phyloP scores from a whole-genome alignment of 2,113 vertebrate genomes.

The Ranitomeya imitator region DNA sequence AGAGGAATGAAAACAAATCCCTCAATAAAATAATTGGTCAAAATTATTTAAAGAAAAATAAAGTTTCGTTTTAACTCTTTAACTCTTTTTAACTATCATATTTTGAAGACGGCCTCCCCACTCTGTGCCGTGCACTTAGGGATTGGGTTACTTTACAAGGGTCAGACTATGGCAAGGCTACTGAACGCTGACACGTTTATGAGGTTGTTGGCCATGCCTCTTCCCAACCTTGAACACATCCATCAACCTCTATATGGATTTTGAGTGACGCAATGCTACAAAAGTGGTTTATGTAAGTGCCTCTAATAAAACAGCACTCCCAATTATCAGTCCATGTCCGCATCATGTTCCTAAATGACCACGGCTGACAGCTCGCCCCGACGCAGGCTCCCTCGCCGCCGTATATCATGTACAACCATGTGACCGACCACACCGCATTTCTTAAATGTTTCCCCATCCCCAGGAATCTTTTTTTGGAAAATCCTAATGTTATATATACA shows the following conservation, averaged over 20 bases:
- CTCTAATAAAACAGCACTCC: constrained; percentile 14
- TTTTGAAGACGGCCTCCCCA: too few relatives aligned
- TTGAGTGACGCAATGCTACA: neutral
- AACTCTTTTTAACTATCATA: too few relatives aligned
- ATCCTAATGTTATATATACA: constrained; percentile 41
- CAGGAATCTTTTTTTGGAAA: constrained; percentile 32
- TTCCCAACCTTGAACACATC: neutral
- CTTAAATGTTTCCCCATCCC: constrained; percentile 28
- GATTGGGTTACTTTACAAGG: neutral
- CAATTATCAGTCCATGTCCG: neutral
- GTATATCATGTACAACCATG: constrained; percentile 14
- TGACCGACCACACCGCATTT: constrained; percentile 10
- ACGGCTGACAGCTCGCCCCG: neutral
- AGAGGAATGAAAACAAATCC: too few relatives aligned
- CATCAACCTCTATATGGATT: neutral
- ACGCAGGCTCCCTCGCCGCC: neutral
- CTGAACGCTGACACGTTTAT: neutral
- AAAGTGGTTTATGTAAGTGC: neutral
- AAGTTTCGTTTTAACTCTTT: too few relatives aligned
- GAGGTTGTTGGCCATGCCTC: neutral
- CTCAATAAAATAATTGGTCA: too few relatives aligned
- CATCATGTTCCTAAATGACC: neutral
- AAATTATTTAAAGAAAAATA: too few relatives aligned
- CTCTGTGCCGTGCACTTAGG: neutral
- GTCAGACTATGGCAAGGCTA: neutral